Evolutionary conservation across 2,888 invertebrate species (phyloP).

Genomic region (Abscondita cerata): DNA sequence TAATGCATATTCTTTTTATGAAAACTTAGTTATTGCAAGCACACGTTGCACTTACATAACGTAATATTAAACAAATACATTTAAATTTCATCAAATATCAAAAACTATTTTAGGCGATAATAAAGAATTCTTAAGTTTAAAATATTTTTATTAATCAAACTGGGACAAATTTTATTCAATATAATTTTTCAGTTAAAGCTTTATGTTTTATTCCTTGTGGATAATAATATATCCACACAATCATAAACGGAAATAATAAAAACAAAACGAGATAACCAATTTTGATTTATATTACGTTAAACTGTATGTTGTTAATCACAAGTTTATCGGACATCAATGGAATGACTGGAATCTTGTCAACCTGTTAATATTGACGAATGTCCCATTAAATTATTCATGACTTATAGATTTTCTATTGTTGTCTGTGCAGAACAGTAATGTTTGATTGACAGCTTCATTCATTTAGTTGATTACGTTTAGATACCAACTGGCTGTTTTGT

Average conservation of each 20-base stretch:
- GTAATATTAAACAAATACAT: too few relatives aligned
- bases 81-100: too few relatives aligned
- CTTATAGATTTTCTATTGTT: conserved; percentile 24
- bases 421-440: conserved; percentile 4
- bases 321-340: conserved; percentile 18
- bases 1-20: too few relatives aligned
- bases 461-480: background rate
- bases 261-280: conserved; percentile 14
- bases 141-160: conserved; percentile 22
- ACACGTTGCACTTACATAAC: too few relatives aligned
- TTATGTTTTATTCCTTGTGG: conserved; percentile 24
- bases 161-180: conserved; percentile 18
- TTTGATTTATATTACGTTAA: conserved; percentile 18
- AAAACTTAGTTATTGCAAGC: too few relatives aligned
- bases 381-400: conserved; percentile 23
- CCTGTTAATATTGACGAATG: conserved; percentile 27
- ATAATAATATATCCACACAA: conserved; percentile 19
- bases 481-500: too few relatives aligned
- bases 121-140: conserved; percentile 20
- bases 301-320: conserved; percentile 18
- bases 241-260: conserved; percentile 8
- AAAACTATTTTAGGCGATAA: conserved; percentile 2
- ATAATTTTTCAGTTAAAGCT: conserved; percentile 20
- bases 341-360: conserved; percentile 20
- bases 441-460: conserved; percentile 10